phyloP scores from a whole-genome alignment of 2,888 invertebrate genomes.

The Sminthurinus aureus region DNA sequence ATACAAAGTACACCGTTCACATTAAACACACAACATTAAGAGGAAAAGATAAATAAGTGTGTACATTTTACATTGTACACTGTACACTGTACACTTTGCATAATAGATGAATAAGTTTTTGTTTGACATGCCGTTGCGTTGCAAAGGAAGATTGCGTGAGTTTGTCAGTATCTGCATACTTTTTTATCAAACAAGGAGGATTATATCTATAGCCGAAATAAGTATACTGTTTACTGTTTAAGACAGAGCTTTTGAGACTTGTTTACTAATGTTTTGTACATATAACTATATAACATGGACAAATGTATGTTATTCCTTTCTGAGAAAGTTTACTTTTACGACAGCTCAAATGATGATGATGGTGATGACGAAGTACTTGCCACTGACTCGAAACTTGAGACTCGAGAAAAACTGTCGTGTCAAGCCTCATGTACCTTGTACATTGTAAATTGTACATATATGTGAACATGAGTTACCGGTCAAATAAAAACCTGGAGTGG shows the following conservation, averaged over 20 bases:
- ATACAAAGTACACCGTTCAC: too few relatives aligned
- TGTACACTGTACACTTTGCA: neutral
- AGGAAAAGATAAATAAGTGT: conserved; percentile 1
- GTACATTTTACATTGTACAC: neutral
- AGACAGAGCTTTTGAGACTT: neutral
- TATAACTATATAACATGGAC: too few relatives aligned
- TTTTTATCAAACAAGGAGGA: neutral
- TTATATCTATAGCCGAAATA: too few relatives aligned
- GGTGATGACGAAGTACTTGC: conserved; percentile 31
- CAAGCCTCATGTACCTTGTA: neutral
- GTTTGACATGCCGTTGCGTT: neutral
- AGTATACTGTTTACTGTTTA: neutral
- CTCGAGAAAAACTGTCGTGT: conserved; percentile 21
- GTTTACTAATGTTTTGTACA: neutral
- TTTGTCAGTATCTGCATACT: neutral
- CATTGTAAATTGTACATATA: too few relatives aligned
- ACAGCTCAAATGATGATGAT: conserved; percentile 30
- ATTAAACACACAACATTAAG: neutral
- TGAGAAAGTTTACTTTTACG: conserved; percentile 26
- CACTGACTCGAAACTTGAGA: conserved; percentile 31
- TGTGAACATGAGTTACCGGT: conserved; percentile 17
- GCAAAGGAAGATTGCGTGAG: conserved; percentile 17
- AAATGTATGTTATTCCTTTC: conserved; percentile 21
- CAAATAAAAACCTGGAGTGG: conserved; percentile 12
- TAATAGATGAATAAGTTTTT: neutral